Percentiles rank a stretch among this genome's conserved stretches.
These are phyloP conservation scores for Neodiprion pinetum DNA, from an alignment of 1,140 invertebrate species.

Conservation along the genomic window DNA sequence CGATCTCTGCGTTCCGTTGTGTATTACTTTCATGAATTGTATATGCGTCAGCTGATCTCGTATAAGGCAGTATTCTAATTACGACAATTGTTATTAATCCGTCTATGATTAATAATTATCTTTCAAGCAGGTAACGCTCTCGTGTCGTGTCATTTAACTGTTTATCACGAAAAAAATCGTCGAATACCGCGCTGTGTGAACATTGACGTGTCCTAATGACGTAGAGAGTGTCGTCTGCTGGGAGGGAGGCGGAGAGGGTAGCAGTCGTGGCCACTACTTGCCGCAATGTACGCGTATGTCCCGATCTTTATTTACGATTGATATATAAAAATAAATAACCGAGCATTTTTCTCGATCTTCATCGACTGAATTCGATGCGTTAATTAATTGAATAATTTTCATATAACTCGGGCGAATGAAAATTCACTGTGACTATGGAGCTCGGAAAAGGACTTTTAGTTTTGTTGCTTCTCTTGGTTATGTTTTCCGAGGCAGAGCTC, in stretches of 20 bases:
- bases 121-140: no score
- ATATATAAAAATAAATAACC: conserved; percentile 14
- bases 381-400: conserved; percentile 10
- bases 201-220: conserved; percentile 47
- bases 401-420: conserved; percentile 12
- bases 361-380: conserved; percentile 11
- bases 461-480: conserved; percentile 34
- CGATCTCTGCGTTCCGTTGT: no score
- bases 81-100: no score
- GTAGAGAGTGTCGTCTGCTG: conserved; percentile 38
- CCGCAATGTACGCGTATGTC: conserved; percentile 45
- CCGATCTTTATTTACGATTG: conserved; percentile 29
- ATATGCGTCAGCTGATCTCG: no score
- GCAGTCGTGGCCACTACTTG: conserved; percentile 3
- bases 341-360: conserved; percentile 26
- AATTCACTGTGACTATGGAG: conserved; percentile 37
- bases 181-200: no score
- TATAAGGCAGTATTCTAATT: no score
- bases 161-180: no score
- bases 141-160: no score
- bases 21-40: no score
- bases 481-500: conserved; percentile 34
- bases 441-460: conserved; percentile 26
- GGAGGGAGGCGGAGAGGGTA: conserved; percentile 20
- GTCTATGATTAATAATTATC: no score